These are phyloP conservation scores for Hypothenemus hampei DNA, from an alignment of 1,140 invertebrate genomes.

Conservation along the genomic window DNA sequence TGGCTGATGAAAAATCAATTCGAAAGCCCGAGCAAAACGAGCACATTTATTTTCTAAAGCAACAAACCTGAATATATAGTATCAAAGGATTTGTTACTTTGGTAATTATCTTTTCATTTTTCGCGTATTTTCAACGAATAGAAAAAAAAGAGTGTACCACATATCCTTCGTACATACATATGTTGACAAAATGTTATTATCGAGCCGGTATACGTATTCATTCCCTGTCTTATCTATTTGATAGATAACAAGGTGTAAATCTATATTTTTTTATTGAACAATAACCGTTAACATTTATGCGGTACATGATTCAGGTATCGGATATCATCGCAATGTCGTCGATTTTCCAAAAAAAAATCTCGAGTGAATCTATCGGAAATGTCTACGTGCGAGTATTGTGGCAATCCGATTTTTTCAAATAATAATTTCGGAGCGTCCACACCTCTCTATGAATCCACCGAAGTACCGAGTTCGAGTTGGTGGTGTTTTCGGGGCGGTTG, in stretches of 20 bases:
- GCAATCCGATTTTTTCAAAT: conserved; percentile 10
- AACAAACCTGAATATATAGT: too few relatives aligned
- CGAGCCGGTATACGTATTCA: conserved; percentile 15
- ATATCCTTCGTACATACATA: too few relatives aligned
- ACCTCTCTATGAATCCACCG: conserved; percentile 5
- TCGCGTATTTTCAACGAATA: conserved; percentile 17
- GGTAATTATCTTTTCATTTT: conserved; percentile 18
- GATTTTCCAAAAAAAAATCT: too few relatives aligned
- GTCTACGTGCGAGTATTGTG: conserved; percentile 17
- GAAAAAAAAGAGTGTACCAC: conserved; percentile 21
- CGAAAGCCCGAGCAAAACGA: too few relatives aligned
- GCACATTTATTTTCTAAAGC: too few relatives aligned
- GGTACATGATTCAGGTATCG: too few relatives aligned
- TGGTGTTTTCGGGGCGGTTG: conserved; percentile 15
- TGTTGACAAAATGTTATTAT: conserved; percentile 23
- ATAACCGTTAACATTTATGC: too few relatives aligned
- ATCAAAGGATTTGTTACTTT: conserved; percentile 14
- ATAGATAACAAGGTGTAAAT: conserved; percentile 20
- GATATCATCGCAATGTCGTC: too few relatives aligned
- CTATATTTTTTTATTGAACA: conserved; percentile 23
- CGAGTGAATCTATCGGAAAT: too few relatives aligned
- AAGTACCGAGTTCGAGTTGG: not conserved
- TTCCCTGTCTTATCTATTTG: conserved; percentile 16
- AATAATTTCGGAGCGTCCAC: conserved; percentile 5
- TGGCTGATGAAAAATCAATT: too few relatives aligned